These are phyloP conservation scores for Manis crassicaudata DNA, from an alignment of 2,797 vertebrate species.

Conservation along the genomic window DNA sequence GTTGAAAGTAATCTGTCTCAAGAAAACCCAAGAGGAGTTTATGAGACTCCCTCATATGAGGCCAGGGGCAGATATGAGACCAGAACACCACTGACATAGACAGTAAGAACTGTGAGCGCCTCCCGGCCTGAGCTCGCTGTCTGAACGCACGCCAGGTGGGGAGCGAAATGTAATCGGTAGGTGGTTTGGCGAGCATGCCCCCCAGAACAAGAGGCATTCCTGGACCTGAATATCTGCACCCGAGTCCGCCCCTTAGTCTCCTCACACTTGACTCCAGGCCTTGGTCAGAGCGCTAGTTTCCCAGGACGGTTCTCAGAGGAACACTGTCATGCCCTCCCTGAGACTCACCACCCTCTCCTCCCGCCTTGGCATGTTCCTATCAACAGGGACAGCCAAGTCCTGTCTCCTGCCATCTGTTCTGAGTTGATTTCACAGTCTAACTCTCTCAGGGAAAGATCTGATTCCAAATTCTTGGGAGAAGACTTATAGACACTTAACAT, in stretches of 20 bases:
- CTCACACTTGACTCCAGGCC: not conserved
- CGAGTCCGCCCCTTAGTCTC: not conserved
- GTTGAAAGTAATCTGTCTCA: not conserved
- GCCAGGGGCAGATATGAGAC: not conserved
- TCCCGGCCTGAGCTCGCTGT: not conserved
- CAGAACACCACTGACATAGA: not conserved
- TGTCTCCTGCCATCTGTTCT: not conserved
- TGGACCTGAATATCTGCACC: not conserved
- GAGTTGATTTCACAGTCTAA: not conserved
- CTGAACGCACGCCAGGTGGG: not conserved
- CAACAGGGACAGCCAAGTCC: not conserved
- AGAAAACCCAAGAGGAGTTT: not conserved
- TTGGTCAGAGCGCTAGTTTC: not conserved
- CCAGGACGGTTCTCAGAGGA: not conserved
- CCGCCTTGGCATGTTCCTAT: not conserved
- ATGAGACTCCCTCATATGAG: too few relatives aligned
- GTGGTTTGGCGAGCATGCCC: rapidly evolving
- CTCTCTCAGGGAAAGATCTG: not conserved
- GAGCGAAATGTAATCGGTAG: not conserved
- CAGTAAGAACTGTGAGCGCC: not conserved
- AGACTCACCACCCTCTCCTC: not conserved
- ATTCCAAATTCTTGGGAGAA: not conserved
- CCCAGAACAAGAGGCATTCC: not conserved
- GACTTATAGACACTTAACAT: not conserved
- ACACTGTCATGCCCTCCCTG: not conserved